Evolutionary conservation across 2,797 vertebrate species (phyloP).

Genomic region (Emys orbicularis): DNA sequence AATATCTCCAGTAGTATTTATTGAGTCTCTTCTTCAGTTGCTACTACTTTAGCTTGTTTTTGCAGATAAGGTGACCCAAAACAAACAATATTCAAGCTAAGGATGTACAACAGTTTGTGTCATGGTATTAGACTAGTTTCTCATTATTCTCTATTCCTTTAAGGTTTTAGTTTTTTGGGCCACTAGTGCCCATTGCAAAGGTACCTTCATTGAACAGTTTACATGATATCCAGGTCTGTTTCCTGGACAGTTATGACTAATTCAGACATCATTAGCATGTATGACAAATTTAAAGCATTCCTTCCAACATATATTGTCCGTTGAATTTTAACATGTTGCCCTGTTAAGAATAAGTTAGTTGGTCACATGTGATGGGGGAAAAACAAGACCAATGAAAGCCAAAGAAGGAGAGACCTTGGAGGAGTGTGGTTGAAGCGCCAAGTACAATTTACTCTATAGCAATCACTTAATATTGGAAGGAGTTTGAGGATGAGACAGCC

Average conservation of each 20-base stretch:
- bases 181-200: neutral
- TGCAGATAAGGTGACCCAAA: neutral
- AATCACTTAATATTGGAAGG: no score
- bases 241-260: neutral
- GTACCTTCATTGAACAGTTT: neutral
- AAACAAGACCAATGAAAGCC: neutral
- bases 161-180: neutral
- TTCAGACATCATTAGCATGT: no score
- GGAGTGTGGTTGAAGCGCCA: no score
- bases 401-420: neutral
- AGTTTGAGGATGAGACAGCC: no score
- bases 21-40: neutral
- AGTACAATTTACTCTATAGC: no score
- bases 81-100: neutral
- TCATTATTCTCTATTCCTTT: neutral
- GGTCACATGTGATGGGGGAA: neutral
- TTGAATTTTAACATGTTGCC: neutral
- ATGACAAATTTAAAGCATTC: neutral
- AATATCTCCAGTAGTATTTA: neutral
- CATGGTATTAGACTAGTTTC: neutral
- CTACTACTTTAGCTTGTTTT: neutral
- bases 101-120: neutral
- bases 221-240: neutral
- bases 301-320: neutral
- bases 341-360: neutral